Evolutionary conservation across 2,888 invertebrate genomes (phyloP), one percentile per base, ranked within the genome.

Genomic region (Drosophila algonquin): DNA sequence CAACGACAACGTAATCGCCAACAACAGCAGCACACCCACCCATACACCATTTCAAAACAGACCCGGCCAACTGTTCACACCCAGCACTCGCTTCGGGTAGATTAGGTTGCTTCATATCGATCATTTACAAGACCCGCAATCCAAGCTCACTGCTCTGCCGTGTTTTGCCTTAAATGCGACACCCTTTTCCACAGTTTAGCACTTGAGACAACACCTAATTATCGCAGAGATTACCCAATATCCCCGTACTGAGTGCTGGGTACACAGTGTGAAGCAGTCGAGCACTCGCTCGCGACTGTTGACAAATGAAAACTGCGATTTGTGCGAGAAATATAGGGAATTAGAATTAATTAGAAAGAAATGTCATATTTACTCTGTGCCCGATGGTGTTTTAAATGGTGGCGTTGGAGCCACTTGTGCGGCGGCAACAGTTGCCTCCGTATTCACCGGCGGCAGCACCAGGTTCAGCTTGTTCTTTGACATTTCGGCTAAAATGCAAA

Each of bases 401-500:
- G 93, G 93, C 48, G 93, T 91, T 45, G 93, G 93, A 58, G 91
- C 90, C 79, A 94, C 94, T 73, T 93, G 93, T 74, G 93, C 92
- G 51, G 93, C 93, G 64, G 93, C 93, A 65, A 93, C 94, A 76
- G 93, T 93, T 68, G 94, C 93, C 93, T 97, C 97, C 81, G 97
- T 96, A 79, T 97, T 96, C 92, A 97, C 97, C 90, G 97, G 97
- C 89, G 97, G 97, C 91, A 98, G 93, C 91, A 97, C 97, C 93
- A 98, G 93, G 92, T 97, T 97, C 89, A 97, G 93, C 93, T 97
- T 98, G 93, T 98, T 98, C 93, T 97, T 97, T 87, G 97, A 97
- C 97, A 97, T 97, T 51, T 77, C n/a, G 35, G 21, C 53, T 16
- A 40, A 52, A 58, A 57, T 32, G 57, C 52, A 61, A 21, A 61